Evolutionary conservation across 2,888 invertebrate species (phyloP), one percentile per base, ranked within the genome.

Genomic region (Amiota minor): DNA sequence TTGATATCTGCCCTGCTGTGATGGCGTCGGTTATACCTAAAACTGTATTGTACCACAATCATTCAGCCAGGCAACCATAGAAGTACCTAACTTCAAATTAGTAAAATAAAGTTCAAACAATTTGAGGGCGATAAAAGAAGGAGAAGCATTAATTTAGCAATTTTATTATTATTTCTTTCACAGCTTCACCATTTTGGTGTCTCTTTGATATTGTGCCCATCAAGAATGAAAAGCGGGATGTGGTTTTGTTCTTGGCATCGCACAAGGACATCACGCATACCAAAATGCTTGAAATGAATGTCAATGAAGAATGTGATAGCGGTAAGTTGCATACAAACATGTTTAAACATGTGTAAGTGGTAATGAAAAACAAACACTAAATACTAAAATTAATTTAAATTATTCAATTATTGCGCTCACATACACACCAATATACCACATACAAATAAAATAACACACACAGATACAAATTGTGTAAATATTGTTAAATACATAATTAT

Each of bases 141-240:
- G 6, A 35, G 35, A 35, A 4, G 35, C 2, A 35, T 35, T 35
- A 35, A 35, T 35, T 35, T 35, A 35, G 6, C 35, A 35, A 35
- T 35, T 35, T 6, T 3, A 4, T 35, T 8, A 35, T 73, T 53
- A 9, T 69, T 72, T 71, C 75, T 74, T 73, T 89, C 91, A 67
- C 92, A 97, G 97, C 96, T 79, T 93, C 94, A 82, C 95, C 96
- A 71, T 98, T 98, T 91, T 97, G 97, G 96, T 98, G 98, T 91
- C 93, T 98, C 83, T 93, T 98, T 91, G 98, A 98, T 91, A 97
- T 98, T 90, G 98, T 98, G 77, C 98, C 98, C 88, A 98, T 98
- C 91, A 98, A 98, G 92, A 98, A 98, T 92, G 98, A 98, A 90
- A 98, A 98, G 90, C 93, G 97, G 78, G 97, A 98, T 91, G 98